Evolutionary conservation across 2,888 invertebrate species (phyloP).

Genomic region (Pandemis corylana): DNA sequence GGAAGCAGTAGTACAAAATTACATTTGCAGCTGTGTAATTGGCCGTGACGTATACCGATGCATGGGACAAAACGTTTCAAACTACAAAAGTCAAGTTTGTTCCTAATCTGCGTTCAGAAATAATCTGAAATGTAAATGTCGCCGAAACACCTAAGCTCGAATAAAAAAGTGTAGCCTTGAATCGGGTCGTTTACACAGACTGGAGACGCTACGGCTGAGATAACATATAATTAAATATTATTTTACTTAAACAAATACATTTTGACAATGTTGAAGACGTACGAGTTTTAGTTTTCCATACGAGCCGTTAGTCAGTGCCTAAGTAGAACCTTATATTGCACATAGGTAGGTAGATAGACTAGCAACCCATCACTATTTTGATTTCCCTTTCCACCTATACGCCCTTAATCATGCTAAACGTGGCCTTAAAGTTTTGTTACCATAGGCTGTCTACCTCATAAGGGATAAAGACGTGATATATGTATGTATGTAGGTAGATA

Average conservation of each 20-base stretch:
- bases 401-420: too few species aligned
- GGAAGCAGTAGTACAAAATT: too few species aligned
- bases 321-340: not conserved
- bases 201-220: slow-evolving; percentile 1
- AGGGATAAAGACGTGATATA: too few species aligned
- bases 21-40: too few species aligned
- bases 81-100: not conserved
- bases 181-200: slow-evolving; percentile 13
- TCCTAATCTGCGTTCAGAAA: not conserved
- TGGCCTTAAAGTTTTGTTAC: too few species aligned
- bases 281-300: not conserved
- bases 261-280: not conserved
- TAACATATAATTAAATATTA: slow-evolving; percentile 17
- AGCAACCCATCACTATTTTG: too few species aligned
- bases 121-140: not conserved
- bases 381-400: too few species aligned
- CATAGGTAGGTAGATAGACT: too few species aligned
- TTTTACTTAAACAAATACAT: not conserved
- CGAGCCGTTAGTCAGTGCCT: not conserved
- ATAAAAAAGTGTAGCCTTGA: slow-evolving; percentile 16
- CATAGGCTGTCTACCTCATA: too few species aligned
- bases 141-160: slow-evolving; percentile 7
- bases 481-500: too few species aligned
- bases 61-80: not conserved
- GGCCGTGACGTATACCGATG: too few species aligned